phyloP scores from a whole-genome alignment of 2,113 vertebrate species.

The Bos indicus region DNA sequence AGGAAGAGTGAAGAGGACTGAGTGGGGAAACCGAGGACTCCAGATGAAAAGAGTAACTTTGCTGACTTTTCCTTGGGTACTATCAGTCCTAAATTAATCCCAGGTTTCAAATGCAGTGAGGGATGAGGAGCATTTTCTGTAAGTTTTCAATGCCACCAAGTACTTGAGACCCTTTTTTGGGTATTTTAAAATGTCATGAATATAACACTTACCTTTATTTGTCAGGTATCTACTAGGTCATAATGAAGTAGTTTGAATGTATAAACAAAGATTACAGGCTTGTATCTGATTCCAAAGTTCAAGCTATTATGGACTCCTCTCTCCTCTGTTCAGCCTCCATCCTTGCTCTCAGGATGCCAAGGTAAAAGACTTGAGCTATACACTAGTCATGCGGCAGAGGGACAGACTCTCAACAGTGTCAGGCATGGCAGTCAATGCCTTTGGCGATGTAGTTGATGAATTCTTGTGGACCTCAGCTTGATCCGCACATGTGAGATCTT shows the following conservation, averaged over 20 bases:
- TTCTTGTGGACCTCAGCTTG: neutral
- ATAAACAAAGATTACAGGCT: neutral
- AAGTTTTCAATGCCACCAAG: neutral
- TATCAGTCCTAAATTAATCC: neutral
- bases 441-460: neutral
- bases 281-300: neutral
- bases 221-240: neutral
- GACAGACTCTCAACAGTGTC: neutral
- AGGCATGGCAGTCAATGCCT: fast-evolving
- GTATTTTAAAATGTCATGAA: neutral
- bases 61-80: neutral
- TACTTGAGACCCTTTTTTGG: neutral
- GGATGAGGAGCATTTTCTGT: neutral
- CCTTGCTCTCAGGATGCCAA: neutral
- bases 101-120: neutral
- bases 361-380: neutral
- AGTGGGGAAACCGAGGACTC: neutral
- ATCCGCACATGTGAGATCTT: neutral
- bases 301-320: neutral
- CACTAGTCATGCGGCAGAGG: neutral
- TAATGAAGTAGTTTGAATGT: neutral
- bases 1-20: neutral
- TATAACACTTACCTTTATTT: neutral
- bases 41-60: neutral
- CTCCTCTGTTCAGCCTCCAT: neutral